Evolutionary conservation across 2,113 vertebrate species (phyloP).

Genomic region (Rhea pennata): DNA sequence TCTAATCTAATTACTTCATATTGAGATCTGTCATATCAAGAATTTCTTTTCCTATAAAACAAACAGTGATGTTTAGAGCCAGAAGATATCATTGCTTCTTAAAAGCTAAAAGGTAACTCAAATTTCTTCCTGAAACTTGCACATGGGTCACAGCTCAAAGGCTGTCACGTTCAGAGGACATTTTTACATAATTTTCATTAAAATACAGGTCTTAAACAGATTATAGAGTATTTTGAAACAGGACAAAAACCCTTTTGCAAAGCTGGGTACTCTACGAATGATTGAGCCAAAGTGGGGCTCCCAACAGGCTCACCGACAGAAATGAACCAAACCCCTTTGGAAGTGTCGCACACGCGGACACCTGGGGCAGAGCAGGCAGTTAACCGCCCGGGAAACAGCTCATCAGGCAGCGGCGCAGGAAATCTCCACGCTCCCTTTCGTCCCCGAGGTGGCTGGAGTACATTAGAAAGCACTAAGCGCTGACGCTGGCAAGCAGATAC

Average conservation of each 20-base stretch:
- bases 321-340: not conserved
- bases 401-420: accelerated
- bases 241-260: not conserved
- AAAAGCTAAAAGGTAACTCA: not conserved
- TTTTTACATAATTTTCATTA: conserved; percentile 1
- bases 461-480: not conserved
- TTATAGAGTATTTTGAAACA: not conserved
- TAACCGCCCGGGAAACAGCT: not conserved
- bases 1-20: conserved; percentile 13
- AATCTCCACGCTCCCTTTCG: not conserved
- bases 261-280: not conserved
- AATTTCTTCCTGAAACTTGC: not conserved
- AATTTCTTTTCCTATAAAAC: conserved; percentile 18
- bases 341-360: not conserved
- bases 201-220: not conserved
- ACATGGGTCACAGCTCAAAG: not conserved
- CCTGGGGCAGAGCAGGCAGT: not conserved
- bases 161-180: not conserved
- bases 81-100: not conserved
- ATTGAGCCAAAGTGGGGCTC: not conserved
- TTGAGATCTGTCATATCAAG: conserved; percentile 4
- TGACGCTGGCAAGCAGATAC: not conserved
- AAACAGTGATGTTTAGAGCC: conserved; percentile 18
- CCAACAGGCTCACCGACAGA: not conserved
- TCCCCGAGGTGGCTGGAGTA: not conserved